A percentile compares a stretch with the other conserved stretches of the same genome.
Conservation (phyloP, 2,888 invertebrate species). For the Drosophila borealis region DNA sequence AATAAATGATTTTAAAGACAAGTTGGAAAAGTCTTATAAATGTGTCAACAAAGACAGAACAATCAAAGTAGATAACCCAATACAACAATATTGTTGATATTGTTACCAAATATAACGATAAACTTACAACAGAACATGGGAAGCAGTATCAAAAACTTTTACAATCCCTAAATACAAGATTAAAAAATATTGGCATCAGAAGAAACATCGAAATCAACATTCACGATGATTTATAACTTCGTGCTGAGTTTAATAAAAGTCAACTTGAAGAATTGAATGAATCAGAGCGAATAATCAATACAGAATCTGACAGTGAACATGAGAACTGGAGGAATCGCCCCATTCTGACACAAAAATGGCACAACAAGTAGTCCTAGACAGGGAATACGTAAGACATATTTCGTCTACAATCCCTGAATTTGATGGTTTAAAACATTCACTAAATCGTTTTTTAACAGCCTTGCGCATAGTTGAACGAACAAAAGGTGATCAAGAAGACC, state of each 20-base stretch:
- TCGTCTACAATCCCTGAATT: no score
- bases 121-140: background rate
- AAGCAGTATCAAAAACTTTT: constrained; percentile 1
- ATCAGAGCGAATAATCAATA: background rate
- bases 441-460: no score
- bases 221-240: background rate
- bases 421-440: no score
- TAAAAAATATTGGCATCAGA: background rate
- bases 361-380: no score
- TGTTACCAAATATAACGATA: background rate
- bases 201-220: background rate
- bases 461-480: no score
- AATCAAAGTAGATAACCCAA: background rate
- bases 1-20: no score
- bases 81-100: background rate
- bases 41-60: background rate
- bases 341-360: no score
- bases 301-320: no score
- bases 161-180: background rate
- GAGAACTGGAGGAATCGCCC: no score
- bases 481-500: no score
- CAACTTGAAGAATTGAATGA: background rate
- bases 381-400: no score
- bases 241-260: background rate
- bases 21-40: background rate